Base-by-base conservation (phyloP, 2,888 invertebrate genomes). In the Cephus pygmeus region DNA sequence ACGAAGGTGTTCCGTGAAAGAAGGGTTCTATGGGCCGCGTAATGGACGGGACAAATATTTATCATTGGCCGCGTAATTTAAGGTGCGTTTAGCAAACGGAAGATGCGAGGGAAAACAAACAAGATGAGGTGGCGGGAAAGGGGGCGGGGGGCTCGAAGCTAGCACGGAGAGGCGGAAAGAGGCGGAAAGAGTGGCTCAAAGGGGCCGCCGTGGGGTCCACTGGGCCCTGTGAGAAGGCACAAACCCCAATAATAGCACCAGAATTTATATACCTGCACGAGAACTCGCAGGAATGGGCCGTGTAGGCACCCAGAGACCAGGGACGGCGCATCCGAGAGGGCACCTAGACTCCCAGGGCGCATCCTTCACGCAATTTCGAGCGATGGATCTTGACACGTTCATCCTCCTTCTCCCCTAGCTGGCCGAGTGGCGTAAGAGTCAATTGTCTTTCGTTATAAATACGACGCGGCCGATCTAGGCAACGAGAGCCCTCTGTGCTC, bases 221-320 rank as follows among this genome's bases (percentile, higher is more conserved):
- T 85, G 86, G 85, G 85, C 85, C 86, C 86, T 88, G 88, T 86
- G 88, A 88, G 88, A 90, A 88, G 87, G 88, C 88, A 88, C 85
- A 89, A 90, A 89, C 90, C 90, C 90, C 90, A 90, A 90, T 90
- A 90, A 90, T 90, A 90, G 90, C 90, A 89, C 89, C 90, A 90
- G 90, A 90, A 90, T 90, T 90, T 90, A 90, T 90, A 90, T 90
- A 90, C 90, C 90, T 90, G 90, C 89, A 89, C 88, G 89, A 87
- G 89, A 87, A 87, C 85, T 87, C 85, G 86, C 85, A 87, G 87
- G 89, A 89, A 88, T 86, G 90, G 88, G 84, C 77, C 69, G 30
- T 69, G 69, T 69, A 69, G 69, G 69, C 31, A 69, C 69, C 69
- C 31, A 35, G 34, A 35, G 69, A 23, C 56, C 77, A 77, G 75